A percentile compares a stretch with the other conserved stretches of the same genome.
phyloP scores from a whole-genome alignment of 2,888 invertebrate species.

The Orgyia antiqua region DNA sequence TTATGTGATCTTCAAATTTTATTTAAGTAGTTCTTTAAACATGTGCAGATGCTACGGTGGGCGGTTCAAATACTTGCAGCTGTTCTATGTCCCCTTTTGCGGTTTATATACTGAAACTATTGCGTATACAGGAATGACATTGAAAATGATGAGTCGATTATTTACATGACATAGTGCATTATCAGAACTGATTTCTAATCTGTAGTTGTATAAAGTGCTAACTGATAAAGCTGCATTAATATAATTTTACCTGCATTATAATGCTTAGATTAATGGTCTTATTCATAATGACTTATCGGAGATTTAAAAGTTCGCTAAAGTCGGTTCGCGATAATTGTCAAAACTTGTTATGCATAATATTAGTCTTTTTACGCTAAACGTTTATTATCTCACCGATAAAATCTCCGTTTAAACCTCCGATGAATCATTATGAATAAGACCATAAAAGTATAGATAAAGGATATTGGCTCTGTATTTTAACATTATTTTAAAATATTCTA shows the following conservation, averaged over 20 bases:
- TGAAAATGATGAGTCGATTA: slow-evolving; percentile 16
- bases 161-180: slow-evolving; percentile 17
- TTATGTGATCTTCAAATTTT: slow-evolving; percentile 72
- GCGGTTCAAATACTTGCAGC: slow-evolving; percentile 53
- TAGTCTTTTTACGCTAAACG: no score
- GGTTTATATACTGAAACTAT: slow-evolving; percentile 42
- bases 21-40: slow-evolving; percentile 73
- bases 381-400: no score
- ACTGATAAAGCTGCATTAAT: slow-evolving; percentile 9
- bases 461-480: no score
- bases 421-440: no score
- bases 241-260: slow-evolving; percentile 12
- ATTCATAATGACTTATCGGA: no score
- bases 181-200: slow-evolving; percentile 13
- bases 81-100: slow-evolving; percentile 41
- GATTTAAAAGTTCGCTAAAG: no score
- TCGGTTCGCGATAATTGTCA: no score
- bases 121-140: slow-evolving; percentile 22
- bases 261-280: no score
- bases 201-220: slow-evolving; percentile 12
- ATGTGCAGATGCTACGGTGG: slow-evolving; percentile 61
- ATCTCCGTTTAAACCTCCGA: no score
- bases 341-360: no score
- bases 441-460: no score
- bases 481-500: no score